Evolutionary conservation across 2,888 invertebrate genomes (phyloP).

Genomic region (Cecidostiba fungosa): DNA sequence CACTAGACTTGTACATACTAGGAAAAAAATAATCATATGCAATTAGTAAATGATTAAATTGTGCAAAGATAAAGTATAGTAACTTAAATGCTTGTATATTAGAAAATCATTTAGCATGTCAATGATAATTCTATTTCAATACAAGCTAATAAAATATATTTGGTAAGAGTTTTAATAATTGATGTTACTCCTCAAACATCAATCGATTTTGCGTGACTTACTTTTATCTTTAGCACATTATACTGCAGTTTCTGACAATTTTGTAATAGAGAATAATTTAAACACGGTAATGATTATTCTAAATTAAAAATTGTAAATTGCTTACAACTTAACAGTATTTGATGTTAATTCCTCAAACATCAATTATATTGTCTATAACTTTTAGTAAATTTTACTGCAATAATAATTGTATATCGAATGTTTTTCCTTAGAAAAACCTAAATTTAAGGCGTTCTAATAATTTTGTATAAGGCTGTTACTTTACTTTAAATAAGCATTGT

Average conservation of each 20-base stretch:
- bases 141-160: neutral
- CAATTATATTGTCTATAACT: neutral
- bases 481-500: constrained; percentile 42
- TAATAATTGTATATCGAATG: constrained; percentile 43
- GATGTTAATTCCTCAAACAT: constrained; percentile 12
- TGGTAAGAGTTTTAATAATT: constrained; percentile 1
- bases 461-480: constrained; percentile 56
- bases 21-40: constrained; percentile 38
- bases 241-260: neutral
- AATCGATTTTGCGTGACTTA: constrained; percentile 10
- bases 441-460: constrained; percentile 38
- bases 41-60: constrained; percentile 43
- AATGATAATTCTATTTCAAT: neutral
- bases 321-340: constrained; percentile 19
- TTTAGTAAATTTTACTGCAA: neutral
- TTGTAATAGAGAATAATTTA: neutral
- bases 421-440: constrained; percentile 24
- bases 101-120: constrained; percentile 8
- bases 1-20: constrained; percentile 54
- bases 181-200: constrained; percentile 21
- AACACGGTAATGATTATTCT: constrained; percentile 12
- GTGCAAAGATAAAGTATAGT: constrained; percentile 28
- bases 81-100: constrained; percentile 11
- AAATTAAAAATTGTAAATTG: constrained; percentile 6
- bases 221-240: neutral